Conservation (phyloP, 2,888 invertebrate species). For the Alviniconcha strummeri region DNA sequence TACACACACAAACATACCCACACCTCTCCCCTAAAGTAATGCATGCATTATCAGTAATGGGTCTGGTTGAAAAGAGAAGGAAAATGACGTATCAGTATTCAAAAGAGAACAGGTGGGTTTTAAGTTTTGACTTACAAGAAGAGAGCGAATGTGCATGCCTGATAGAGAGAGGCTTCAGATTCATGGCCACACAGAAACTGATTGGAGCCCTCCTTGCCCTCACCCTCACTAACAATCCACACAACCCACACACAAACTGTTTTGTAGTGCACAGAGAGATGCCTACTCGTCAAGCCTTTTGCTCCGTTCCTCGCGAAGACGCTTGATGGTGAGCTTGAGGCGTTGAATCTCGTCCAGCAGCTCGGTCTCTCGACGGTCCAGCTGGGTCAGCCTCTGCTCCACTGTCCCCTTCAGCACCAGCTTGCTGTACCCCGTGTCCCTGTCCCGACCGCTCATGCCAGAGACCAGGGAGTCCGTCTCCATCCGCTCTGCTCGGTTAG, state of each 20-base stretch:
- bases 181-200: too few relatives aligned
- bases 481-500: constrained; percentile 19
- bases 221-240: background rate
- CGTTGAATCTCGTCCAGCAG: constrained; percentile 66
- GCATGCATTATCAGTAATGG: too few relatives aligned
- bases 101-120: too few relatives aligned
- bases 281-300: constrained; percentile 37
- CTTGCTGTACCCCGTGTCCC: constrained; percentile 54
- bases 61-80: too few relatives aligned
- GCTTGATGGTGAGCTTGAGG: constrained; percentile 56
- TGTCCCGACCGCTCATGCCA: constrained; percentile 19
- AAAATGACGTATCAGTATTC: too few relatives aligned
- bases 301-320: constrained; percentile 60
- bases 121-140: too few relatives aligned
- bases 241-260: background rate
- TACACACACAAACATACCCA: too few relatives aligned
- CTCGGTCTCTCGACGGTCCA: constrained; percentile 71
- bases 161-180: too few relatives aligned
- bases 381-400: constrained; percentile 66
- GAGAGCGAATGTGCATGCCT: too few relatives aligned
- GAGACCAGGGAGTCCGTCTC: constrained; percentile 27
- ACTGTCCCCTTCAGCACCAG: constrained; percentile 65
- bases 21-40: too few relatives aligned
- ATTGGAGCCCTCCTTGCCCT: too few relatives aligned
- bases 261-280: background rate